Conservation (phyloP, 2,888 invertebrate genomes). For the Sympetrum striolatum region DNA sequence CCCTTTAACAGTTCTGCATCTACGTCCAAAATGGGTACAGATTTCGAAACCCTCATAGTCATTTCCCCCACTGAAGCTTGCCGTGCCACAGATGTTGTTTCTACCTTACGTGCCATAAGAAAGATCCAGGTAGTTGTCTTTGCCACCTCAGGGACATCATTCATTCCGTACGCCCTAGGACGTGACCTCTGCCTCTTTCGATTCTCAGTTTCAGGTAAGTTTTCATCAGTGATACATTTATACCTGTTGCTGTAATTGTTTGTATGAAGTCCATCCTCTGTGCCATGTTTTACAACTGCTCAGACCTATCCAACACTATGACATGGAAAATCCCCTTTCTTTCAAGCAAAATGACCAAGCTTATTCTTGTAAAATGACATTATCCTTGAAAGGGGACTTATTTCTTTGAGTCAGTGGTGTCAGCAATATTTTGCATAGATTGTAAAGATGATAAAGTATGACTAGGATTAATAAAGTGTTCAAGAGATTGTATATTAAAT, state of each 20-base stretch:
- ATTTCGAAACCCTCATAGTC: neutral
- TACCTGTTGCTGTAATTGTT: no score
- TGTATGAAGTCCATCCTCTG: neutral
- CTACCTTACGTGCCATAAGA: neutral
- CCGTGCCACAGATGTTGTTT: slow-evolving; percentile 5
- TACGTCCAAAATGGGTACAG: neutral
- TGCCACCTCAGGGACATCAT: neutral
- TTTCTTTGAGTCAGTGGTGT: no score
- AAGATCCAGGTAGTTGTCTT: neutral
- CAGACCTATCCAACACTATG: neutral
- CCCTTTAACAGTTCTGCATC: neutral
- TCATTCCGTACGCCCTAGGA: neutral
- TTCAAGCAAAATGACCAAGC: neutral
- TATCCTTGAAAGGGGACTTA: no score
- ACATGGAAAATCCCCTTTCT: neutral
- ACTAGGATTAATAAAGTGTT: no score
- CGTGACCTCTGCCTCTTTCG: neutral
- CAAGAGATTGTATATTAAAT: no score
- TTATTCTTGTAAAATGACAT: no score
- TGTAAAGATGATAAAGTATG: no score
- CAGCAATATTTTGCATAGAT: no score
- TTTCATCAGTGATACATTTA: no score
- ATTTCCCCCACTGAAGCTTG: slow-evolving; percentile 14
- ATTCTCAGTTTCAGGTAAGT: neutral
- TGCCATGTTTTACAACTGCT: neutral